phyloP scores from a whole-genome alignment of 2,888 invertebrate genomes.

The Pogonocherus hispidulus region DNA sequence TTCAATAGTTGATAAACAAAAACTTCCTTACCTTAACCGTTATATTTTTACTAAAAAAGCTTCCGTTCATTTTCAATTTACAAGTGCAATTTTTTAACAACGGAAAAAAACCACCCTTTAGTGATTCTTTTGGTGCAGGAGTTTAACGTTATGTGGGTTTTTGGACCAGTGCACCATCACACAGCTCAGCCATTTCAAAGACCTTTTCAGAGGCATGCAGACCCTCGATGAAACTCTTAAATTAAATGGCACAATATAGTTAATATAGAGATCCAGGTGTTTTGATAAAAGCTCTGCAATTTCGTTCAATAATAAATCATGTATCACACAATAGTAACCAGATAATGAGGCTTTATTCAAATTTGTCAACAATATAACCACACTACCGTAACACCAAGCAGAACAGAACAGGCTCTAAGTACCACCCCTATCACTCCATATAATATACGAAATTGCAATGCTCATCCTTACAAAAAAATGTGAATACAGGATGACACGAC shows the following conservation, averaged over 20 bases:
- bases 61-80: too few relatives aligned
- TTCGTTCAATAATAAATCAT: conserved; percentile 49
- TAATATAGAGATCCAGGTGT: conserved; percentile 48
- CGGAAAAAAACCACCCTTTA: too few relatives aligned
- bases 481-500: conserved; percentile 48
- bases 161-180: too few relatives aligned
- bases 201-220: neutral
- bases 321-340: conserved; percentile 40
- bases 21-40: too few relatives aligned
- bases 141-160: too few relatives aligned
- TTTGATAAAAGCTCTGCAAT: conserved; percentile 46
- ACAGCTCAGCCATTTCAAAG: neutral
- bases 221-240: neutral
- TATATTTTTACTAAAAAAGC: too few relatives aligned
- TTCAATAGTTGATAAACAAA: too few relatives aligned
- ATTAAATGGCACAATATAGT: conserved; percentile 18
- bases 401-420: conserved; percentile 40
- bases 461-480: conserved; percentile 46
- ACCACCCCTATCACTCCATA: conserved; percentile 45
- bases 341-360: conserved; percentile 51
- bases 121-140: too few relatives aligned
- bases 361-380: conserved; percentile 44
- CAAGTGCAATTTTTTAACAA: too few relatives aligned
- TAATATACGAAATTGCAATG: conserved; percentile 41
- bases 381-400: conserved; percentile 41